Evolutionary conservation across 2,888 invertebrate genomes (phyloP).

Genomic region (Nymphalis polychloros): DNA sequence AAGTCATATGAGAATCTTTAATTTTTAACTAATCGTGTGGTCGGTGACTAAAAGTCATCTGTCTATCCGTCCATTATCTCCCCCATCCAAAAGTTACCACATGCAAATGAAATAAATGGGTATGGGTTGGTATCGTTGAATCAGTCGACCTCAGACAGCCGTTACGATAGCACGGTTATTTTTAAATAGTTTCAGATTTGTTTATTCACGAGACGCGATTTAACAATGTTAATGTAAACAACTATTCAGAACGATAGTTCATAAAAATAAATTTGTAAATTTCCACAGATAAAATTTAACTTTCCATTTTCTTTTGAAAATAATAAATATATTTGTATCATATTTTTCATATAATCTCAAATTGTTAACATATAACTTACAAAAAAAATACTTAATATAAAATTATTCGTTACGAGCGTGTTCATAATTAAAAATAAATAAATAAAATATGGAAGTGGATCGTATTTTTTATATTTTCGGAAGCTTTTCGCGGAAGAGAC

Average conservation of each 20-base stretch:
- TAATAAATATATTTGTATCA: not conserved
- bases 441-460: conserved; percentile 81
- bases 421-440: conserved; percentile 6
- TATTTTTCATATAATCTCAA: not conserved
- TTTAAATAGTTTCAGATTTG: conserved; percentile 38
- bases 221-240: conserved; percentile 22
- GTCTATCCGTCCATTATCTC: not conserved
- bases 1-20: too few species aligned
- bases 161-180: conserved; percentile 58
- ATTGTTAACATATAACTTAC: too few species aligned
- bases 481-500: conserved; percentile 82
- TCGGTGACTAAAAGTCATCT: not conserved
- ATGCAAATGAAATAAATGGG: conserved; percentile 3
- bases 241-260: not conserved
- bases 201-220: conserved; percentile 9
- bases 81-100: not conserved
- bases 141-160: conserved; percentile 51
- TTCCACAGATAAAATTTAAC: not conserved
- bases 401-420: not conserved
- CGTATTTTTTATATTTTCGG: conserved; percentile 84
- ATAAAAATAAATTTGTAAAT: not conserved
- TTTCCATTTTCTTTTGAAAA: not conserved
- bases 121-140: not conserved
- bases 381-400: not conserved
- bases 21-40: not conserved